These are phyloP conservation scores for Dipodomys stephensi DNA, from an alignment of 2,113 vertebrate genomes.

Conservation along the genomic window DNA sequence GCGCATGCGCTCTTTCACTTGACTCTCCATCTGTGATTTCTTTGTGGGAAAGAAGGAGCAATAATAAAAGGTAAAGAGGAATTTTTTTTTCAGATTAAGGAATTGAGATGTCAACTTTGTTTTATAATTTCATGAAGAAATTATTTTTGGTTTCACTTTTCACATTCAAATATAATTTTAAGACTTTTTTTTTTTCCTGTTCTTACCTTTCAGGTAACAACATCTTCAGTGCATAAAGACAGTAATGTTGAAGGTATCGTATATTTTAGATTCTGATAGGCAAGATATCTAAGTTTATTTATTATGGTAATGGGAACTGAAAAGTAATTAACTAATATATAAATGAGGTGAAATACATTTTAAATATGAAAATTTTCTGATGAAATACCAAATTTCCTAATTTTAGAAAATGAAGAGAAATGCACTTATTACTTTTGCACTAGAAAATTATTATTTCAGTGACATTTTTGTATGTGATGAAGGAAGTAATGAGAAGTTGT, in stretches of 20 bases:
- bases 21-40: not conserved
- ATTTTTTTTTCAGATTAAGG: slow-evolving; percentile 18
- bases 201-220: slow-evolving; percentile 84
- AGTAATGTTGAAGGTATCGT: slow-evolving; percentile 89
- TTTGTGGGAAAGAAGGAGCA: slow-evolving; percentile 37
- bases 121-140: slow-evolving; percentile 9
- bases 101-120: slow-evolving; percentile 23
- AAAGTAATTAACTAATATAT: not conserved
- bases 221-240: slow-evolving; percentile 77
- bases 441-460: slow-evolving; percentile 16
- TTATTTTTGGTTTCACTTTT: not conserved
- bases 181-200: not conserved
- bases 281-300: not conserved
- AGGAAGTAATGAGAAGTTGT: not conserved
- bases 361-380: slow-evolving; percentile 32
- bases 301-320: slow-evolving; percentile 35
- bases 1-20: not conserved
- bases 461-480: not conserved
- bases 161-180: slow-evolving; percentile 21
- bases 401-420: slow-evolving; percentile 32
- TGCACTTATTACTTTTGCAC: slow-evolving; percentile 8
- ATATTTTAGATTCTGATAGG: not conserved
- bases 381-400: not conserved
- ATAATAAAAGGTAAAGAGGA: not conserved
- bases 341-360: not conserved